Conservation (phyloP, 2,888 invertebrate species). For the Mesorhabditis spiculigera region DNA sequence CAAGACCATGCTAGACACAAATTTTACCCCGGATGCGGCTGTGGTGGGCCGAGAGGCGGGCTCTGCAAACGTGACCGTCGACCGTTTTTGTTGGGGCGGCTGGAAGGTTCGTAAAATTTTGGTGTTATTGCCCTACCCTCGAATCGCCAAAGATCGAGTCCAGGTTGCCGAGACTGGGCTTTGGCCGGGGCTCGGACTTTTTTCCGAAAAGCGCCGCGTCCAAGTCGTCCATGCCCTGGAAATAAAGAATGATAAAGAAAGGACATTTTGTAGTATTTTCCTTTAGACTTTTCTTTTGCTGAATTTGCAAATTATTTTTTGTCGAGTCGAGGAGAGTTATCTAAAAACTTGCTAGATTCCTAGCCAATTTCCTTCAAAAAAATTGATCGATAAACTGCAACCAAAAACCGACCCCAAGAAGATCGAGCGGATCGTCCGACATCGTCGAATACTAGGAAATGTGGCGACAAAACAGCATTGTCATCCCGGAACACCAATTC, state of each 20-base stretch:
- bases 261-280: too few species aligned
- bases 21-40: neutral
- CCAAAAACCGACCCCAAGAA: too few species aligned
- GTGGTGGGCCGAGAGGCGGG: neutral
- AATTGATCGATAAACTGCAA: too few species aligned
- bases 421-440: too few species aligned
- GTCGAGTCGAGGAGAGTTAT: neutral
- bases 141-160: neutral
- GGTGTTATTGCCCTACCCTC: neutral
- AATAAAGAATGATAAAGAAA: too few species aligned
- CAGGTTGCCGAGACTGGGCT: neutral
- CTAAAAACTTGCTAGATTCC: neutral
- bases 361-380: neutral
- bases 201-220: neutral
- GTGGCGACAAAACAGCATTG: too few species aligned
- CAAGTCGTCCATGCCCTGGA: neutral
- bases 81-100: neutral
- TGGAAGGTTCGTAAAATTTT: neutral
- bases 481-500: too few species aligned
- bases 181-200: neutral
- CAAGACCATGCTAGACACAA: neutral
- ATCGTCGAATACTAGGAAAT: too few species aligned
- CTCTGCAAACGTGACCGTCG: conserved; percentile 2
- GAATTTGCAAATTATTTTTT: neutral
- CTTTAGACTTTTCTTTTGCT: too few species aligned